Base-by-base conservation (phyloP, 23 tunicate genomes). In the Halocynthia aurantium region DNA sequence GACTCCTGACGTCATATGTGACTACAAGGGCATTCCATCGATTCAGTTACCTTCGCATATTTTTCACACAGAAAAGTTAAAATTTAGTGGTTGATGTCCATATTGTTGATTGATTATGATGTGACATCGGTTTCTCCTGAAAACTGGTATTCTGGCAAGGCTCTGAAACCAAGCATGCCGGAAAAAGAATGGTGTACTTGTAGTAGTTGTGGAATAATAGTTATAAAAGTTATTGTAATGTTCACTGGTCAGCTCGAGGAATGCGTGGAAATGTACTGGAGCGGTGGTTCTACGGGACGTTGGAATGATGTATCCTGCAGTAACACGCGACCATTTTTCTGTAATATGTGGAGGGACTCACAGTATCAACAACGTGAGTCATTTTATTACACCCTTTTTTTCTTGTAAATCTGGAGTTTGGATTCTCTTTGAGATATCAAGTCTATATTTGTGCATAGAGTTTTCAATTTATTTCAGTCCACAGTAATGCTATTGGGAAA, bases 231-330 rank as follows among this genome's bases (percentile, higher is more conserved):
- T 31, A 31, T 31, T 31, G 4, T 60, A 15, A 1, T 60, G 64
- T 15, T 60, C 5, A 31, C 51, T 51, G 10, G 18, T 21, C 69
- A 87, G 93, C 31, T 22, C 8, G 95, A 88, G 58, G 84, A 88
- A 55, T 88, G 95, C 64, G 87, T 67, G 6, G 95, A 88, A 55
- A 66, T 88, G 84, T 17, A 61, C 11, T 84, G 73, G 81, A 10
- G 57, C 11, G 70, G 83, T 6, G 53, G 64, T 54, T 67, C 67
- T 8, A 78, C 87, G 6, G 95, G 95, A 51, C 72, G 76, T 31
- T 88, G 95, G 95, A 88, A 88, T 55, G 95, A 88, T 67, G 20
- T 52, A 51, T 10, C 22, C 9, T 88, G 95, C 53, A 22, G 20
- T 50, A 84, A 83, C 18, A 57, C 62, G 44, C 69, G 87, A 51